Evolutionary conservation across 2,888 invertebrate species (phyloP), one percentile per base, ranked within the genome.

Genomic region (Lacanobia oleracea): DNA sequence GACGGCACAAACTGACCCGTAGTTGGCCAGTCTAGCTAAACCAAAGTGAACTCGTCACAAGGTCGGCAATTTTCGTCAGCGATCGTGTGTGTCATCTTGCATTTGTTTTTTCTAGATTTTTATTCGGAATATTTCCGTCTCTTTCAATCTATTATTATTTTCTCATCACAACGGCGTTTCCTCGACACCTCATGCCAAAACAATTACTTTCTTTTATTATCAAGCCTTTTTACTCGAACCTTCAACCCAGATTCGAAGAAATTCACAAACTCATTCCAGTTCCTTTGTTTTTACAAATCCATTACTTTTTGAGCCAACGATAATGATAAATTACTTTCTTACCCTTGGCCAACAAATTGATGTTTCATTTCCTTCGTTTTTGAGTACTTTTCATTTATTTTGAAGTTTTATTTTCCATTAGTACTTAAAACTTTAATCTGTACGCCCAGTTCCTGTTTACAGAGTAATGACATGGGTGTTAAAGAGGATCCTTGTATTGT

Each of bases 301-400:
- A 77, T 79, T 72, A 67, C 61, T n/a, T 76, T 45, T 12, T 14
- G 53, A 21, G 66, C 23, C 59, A 53, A 27, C 54, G 51, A 67
- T 81, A 61, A 79, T 84, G 83, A 83, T 84, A 62, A 82, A 83
- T 84, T 73, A 60, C 67, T 23, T 63, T 63, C 62, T 50, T 69
- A 62, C n/a, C 77, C 83, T 79, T 67, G 71, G n/a, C 12, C 61
- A 60, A 40, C 60, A 74, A 51, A 76, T 77, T 81, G 61, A 78
- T 74, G 62, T 59, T 76, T 63, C 23, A 60, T 68, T 79, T 67
- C 72, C 67, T 73, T 66, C 60, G 75, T 75, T 82, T 82, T 79
- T 72, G 33, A 70, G 67, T 57, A 59, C 9, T 51, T 66, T 74
- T 68, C 59, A 79, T 82, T 84, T 71, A 79, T 67, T 75, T 69